phyloP scores from a whole-genome alignment of 2,888 invertebrate genomes.

The Stenodera caucasica region DNA sequence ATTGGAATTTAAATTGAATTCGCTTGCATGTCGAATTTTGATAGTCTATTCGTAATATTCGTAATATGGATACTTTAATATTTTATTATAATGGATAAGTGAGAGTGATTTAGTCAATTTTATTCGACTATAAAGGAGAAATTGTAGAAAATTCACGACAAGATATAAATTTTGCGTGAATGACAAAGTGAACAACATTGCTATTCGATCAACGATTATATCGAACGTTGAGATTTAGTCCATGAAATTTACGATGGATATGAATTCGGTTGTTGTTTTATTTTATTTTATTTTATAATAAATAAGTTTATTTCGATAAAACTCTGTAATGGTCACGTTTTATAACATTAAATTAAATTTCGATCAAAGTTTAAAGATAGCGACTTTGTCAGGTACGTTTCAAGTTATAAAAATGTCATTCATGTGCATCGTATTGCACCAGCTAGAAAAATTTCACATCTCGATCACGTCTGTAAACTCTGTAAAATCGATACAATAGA shows the following conservation, averaged over 20 bases:
- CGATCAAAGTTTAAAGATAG: not conserved
- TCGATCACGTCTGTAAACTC: not conserved
- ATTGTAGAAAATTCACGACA: too few relatives aligned
- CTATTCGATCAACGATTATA: not conserved
- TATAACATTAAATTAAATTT: constrained; percentile 5
- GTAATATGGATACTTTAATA: not conserved
- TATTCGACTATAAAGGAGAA: constrained; percentile 19
- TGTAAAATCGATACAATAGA: not conserved
- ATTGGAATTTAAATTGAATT: not conserved
- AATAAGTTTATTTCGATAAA: not conserved
- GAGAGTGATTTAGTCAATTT: constrained; percentile 19
- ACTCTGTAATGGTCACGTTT: not conserved
- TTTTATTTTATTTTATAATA: not conserved
- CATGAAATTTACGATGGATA: not conserved
- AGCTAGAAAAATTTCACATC: not conserved
- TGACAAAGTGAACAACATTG: not conserved
- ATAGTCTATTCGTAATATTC: not conserved
- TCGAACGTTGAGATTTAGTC: constrained; percentile 2
- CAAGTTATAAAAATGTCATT: constrained; percentile 4
- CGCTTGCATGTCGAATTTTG: not conserved
- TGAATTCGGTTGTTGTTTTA: not conserved
- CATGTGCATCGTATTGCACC: constrained; percentile 12
- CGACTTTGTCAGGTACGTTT: not conserved
- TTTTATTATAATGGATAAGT: constrained; percentile 8
- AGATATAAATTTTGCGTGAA: constrained; percentile 3